These are phyloP conservation scores for Pterostichus niger DNA, from an alignment of 2,888 invertebrate genomes.

Conservation along the genomic window DNA sequence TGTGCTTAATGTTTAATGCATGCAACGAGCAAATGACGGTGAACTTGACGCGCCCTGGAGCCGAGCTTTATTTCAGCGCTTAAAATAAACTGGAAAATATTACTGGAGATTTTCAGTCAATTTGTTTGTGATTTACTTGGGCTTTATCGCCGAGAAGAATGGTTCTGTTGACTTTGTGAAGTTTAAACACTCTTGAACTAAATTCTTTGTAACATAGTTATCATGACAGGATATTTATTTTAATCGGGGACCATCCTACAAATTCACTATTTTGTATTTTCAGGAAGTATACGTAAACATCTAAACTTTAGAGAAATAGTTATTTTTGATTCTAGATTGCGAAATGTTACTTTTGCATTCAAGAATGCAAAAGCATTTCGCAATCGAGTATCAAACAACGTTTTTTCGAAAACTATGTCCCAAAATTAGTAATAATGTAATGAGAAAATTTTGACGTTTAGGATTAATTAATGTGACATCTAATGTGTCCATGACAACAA, in stretches of 20 bases:
- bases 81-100: conserved; percentile 47
- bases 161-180: conserved; percentile 31
- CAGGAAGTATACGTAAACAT: no score
- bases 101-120: conserved; percentile 58
- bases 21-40: conserved; percentile 47
- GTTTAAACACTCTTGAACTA: conserved; percentile 30
- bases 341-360: no score
- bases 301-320: no score
- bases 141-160: conserved; percentile 26
- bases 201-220: conserved; percentile 12
- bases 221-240: background rate
- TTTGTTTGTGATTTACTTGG: conserved; percentile 56
- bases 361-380: no score
- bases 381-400: no score
- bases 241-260: background rate
- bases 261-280: no score
- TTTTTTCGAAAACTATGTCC: no score
- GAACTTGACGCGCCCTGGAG: conserved; percentile 14
- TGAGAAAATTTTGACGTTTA: no score
- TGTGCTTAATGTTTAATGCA: conserved; percentile 61
- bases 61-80: conserved; percentile 23
- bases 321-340: no score
- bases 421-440: no score
- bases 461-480: no score
- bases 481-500: no score